Conservation (phyloP, 2,113 vertebrate species). For the Muntiacus reevesi region DNA sequence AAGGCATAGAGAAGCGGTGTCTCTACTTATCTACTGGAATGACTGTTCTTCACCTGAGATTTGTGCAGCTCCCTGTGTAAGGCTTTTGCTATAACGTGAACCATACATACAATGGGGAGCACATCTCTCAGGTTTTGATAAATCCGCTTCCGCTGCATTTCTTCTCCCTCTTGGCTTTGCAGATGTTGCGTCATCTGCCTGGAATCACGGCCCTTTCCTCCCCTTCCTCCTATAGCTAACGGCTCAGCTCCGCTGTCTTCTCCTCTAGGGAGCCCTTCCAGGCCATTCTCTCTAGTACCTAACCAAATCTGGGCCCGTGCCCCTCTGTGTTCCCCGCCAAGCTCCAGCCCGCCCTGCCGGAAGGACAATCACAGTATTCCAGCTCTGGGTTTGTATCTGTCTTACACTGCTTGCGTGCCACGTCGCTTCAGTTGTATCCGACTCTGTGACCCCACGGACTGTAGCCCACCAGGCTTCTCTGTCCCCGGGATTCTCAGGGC, state of each 20-base stretch:
- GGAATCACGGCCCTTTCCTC: background rate
- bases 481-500: background rate
- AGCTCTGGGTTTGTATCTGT: background rate
- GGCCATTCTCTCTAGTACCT: background rate
- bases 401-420: background rate
- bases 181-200: background rate
- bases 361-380: background rate
- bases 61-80: background rate
- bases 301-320: background rate
- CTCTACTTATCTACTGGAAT: background rate
- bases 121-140: background rate
- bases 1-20: background rate
- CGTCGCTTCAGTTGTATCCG: background rate
- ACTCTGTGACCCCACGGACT: background rate
- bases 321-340: background rate
- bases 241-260: background rate
- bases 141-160: background rate
- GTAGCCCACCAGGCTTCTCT: background rate
- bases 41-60: background rate
- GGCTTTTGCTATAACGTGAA: background rate
- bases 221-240: background rate
- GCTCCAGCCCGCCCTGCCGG: background rate
- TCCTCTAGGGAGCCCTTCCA: background rate
- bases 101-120: rapidly evolving
- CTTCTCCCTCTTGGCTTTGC: background rate